A percentile compares a stretch with the other conserved stretches of the same genome.
These are phyloP conservation scores for Ruditapes philippinarum DNA, from an alignment of 1,140 invertebrate genomes.

Conservation along the genomic window DNA sequence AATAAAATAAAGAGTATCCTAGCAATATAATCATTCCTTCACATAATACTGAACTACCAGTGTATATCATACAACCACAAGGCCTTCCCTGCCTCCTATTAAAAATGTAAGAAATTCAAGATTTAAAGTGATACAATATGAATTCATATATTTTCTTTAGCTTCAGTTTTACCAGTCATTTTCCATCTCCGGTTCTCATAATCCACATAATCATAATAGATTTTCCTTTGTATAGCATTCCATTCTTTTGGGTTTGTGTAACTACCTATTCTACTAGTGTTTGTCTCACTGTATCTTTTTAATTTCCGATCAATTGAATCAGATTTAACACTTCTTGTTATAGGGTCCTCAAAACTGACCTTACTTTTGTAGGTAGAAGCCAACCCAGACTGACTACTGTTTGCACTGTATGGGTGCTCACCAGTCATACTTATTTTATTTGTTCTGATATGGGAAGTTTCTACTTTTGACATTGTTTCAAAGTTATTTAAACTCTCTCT, in stretches of 20 bases:
- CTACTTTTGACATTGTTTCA: constrained; percentile 5
- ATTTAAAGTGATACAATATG: too few relatives aligned
- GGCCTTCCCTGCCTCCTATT: too few relatives aligned
- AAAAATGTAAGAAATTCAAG: too few relatives aligned
- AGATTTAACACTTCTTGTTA: neutral
- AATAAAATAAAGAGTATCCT: too few relatives aligned
- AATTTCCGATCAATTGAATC: neutral
- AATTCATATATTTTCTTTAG: too few relatives aligned
- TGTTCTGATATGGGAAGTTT: neutral
- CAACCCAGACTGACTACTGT: neutral
- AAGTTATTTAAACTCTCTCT: constrained; percentile 9
- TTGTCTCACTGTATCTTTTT: neutral
- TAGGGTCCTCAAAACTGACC: neutral
- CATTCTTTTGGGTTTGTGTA: neutral
- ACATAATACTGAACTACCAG: too few relatives aligned
- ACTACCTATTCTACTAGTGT: neutral
- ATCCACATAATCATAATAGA: constrained; percentile 36
- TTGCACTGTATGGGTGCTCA: neutral
- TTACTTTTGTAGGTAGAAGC: neutral
- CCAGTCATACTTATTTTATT: neutral
- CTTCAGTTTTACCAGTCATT: constrained; percentile 39
- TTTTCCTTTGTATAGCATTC: neutral
- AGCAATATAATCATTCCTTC: too few relatives aligned
- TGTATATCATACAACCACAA: too few relatives aligned
- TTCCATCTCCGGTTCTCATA: constrained; percentile 60